Base-by-base conservation (phyloP, 1,140 invertebrate genomes). In the Tetraneura akinire region DNA sequence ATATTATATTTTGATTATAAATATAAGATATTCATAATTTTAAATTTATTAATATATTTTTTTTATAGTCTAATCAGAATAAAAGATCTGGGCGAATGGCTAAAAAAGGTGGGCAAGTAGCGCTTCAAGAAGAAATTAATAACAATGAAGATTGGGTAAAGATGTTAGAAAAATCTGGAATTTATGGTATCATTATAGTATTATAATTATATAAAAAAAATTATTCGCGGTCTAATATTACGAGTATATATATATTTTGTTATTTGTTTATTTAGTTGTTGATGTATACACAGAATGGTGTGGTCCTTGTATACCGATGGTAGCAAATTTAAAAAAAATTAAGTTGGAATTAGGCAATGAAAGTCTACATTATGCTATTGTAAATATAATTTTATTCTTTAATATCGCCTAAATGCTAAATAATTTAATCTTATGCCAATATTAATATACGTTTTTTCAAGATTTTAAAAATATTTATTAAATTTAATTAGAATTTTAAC, bases 271-370 rank as follows among this genome's bases (percentile, higher is more conserved):
- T 86, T 55, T 84, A 96, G 94, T 97, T 81, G 88, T 95, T 26
- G 95, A 97, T 85, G 89, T 96, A 37, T 97, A 94, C 86, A 92
- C 94, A n/a, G 93, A 95, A 81, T 97, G 95, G 95, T 94, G 93
- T 84, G 95, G 95, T 10, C 94, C 95, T 1, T 96, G 95, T 83
- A 86, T 91, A 80, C 94, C 92, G 37, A 94, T 97, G 92, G 88
- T 94, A 32, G 92, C 92, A 81, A 94, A 91, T 85, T 88, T 97
- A 81, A 94, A 94, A 83, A 94, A 95, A 86, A 88, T 97, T 57
- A 96, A 96, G 86, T 91, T 96, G 84, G 95, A 97, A 87, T 85
- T 94, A 3, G 93, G 93, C 14, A 94, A 94, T 73, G 93, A 95
- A 84, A 89, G 91, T 81, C 86, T 96, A 29, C 91, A 91, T 82